phyloP scores from a whole-genome alignment of 2,888 invertebrate genomes.

The Diogma glabrata region DNA sequence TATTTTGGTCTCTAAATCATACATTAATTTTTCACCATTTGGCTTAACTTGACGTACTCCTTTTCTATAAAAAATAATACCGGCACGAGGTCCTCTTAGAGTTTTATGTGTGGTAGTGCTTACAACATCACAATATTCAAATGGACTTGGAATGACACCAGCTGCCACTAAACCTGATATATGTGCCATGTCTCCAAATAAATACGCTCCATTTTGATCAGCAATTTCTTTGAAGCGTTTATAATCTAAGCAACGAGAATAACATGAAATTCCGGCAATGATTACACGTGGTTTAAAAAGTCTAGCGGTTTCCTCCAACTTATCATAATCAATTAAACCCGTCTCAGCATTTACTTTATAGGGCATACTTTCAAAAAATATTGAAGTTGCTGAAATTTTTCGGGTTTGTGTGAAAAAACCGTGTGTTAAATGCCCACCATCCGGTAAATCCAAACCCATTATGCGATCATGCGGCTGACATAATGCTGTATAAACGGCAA shows the following conservation, averaged over 20 bases:
- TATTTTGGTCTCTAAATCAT: constrained; percentile 78
- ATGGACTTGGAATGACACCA: constrained; percentile 78
- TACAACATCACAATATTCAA: constrained; percentile 83
- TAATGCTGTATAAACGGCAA: constrained; percentile 88
- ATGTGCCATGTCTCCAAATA: constrained; percentile 95
- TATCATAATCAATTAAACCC: constrained; percentile 89
- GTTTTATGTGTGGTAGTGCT: constrained; percentile 95
- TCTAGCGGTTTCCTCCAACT: constrained; percentile 65
- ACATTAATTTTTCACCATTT: constrained; percentile 73
- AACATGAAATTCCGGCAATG: constrained; percentile 90
- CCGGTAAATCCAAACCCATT: constrained; percentile 93
- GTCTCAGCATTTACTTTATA: constrained; percentile 79
- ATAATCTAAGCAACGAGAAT: constrained; percentile 87
- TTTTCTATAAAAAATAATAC: constrained; percentile 86
- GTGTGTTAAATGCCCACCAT: constrained; percentile 93
- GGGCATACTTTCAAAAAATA: constrained; percentile 97
- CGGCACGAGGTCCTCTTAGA: constrained; percentile 75
- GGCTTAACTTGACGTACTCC: constrained; percentile 68
- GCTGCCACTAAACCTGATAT: constrained; percentile 87
- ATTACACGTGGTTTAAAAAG: constrained; percentile 87
- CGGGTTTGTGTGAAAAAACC: constrained; percentile 83
- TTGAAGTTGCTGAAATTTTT: constrained; percentile 91
- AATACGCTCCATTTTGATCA: constrained; percentile 70
- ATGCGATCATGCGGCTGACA: constrained; percentile 88
- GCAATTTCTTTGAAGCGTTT: constrained; percentile 74